These are phyloP conservation scores for Volucella inanis DNA, from an alignment of 2,888 invertebrate species.

Conservation along the genomic window DNA sequence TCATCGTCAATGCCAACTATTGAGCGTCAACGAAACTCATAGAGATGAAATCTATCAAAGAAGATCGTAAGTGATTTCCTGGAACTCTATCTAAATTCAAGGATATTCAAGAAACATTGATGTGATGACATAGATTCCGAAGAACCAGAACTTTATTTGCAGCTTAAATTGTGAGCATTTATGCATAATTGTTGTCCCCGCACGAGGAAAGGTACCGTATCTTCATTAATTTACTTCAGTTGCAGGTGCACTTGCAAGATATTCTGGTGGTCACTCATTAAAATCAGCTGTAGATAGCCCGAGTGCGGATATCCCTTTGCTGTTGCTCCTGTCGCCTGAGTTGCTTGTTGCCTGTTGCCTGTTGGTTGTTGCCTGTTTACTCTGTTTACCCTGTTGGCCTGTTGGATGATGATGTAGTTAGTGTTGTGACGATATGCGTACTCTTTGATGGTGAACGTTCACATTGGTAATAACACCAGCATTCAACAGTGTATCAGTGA, in stretches of 20 bases:
- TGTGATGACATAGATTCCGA: constrained; percentile 27
- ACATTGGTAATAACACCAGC: constrained; percentile 57
- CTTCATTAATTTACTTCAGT: constrained; percentile 69
- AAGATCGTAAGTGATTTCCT: constrained; percentile 62
- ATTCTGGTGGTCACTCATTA: constrained; percentile 71
- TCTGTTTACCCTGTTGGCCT: no score
- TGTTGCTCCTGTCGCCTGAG: constrained; percentile 13
- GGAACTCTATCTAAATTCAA: constrained; percentile 41
- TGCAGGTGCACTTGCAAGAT: constrained; percentile 70
- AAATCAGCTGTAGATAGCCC: constrained; percentile 65
- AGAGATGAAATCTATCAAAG: constrained; percentile 30
- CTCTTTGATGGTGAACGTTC: constrained; percentile 53
- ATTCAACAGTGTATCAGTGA: constrained; percentile 22
- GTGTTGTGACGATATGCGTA: constrained; percentile 37
- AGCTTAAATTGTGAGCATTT: constrained; percentile 44
- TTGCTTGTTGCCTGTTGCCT: constrained; percentile 11
- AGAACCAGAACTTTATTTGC: constrained; percentile 21
- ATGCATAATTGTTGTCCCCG: constrained; percentile 53
- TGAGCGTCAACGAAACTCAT: constrained; percentile 24
- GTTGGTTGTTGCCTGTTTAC: neutral
- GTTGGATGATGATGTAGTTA: constrained; percentile 47
- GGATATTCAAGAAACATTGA: constrained; percentile 46
- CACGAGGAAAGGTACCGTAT: constrained; percentile 26
- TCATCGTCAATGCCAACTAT: constrained; percentile 29
- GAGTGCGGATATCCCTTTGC: constrained; percentile 48